These are phyloP conservation scores for Perca fluviatilis DNA, from an alignment of 2,113 vertebrate genomes.

Conservation along the genomic window DNA sequence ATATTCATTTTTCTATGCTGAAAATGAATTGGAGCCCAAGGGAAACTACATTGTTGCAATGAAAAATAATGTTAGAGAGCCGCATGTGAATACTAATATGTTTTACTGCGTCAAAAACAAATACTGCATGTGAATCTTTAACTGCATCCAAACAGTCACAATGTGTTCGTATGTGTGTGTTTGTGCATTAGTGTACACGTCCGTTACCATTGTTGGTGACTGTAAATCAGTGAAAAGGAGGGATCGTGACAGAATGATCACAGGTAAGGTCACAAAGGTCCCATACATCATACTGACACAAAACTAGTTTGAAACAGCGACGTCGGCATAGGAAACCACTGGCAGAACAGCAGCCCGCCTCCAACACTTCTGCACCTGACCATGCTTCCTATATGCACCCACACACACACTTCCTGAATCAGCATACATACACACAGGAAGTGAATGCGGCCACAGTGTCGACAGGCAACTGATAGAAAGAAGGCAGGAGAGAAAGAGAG, in stretches of 20 bases:
- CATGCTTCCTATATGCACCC: conserved; percentile 5
- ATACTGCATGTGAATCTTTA: neutral
- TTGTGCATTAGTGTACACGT: neutral
- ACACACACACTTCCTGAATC: conserved; percentile 19
- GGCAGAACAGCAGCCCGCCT: conserved; percentile 12
- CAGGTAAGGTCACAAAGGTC: conserved; percentile 15
- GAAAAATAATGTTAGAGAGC: neutral
- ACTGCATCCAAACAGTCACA: neutral
- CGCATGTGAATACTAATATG: neutral
- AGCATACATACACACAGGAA: conserved; percentile 29
- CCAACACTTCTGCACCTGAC: conserved; percentile 14
- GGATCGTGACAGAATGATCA: conserved; percentile 14
- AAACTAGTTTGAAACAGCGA: neutral
- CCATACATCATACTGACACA: conserved; percentile 4
- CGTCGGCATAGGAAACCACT: conserved; percentile 22
- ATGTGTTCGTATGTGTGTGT: neutral
- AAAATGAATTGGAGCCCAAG: conserved; percentile 15
- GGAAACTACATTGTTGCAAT: neutral
- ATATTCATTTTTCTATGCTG: conserved; percentile 2
- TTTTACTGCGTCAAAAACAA: neutral
- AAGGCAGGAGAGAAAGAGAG: conserved; percentile 38
- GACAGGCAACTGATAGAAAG: conserved; percentile 51
- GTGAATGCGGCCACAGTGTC: conserved; percentile 40
- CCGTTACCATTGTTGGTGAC: neutral
- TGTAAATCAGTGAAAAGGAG: conserved; percentile 30